These are phyloP conservation scores for Datnioides undecimradiatus DNA, from an alignment of 2,113 vertebrate species.

Conservation along the genomic window DNA sequence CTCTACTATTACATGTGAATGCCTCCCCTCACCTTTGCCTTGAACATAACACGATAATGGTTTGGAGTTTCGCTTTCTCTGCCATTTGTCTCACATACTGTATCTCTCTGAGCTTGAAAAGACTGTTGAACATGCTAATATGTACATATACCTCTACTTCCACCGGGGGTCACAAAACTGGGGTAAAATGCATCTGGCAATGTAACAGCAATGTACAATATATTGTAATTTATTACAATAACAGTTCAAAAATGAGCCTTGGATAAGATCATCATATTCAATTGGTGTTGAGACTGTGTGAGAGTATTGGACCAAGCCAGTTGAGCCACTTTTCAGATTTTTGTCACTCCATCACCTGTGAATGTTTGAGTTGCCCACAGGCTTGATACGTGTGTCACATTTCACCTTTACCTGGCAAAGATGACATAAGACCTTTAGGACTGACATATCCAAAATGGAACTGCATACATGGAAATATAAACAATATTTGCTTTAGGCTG, in stretches of 20 bases:
- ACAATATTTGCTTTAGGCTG: conserved; percentile 35
- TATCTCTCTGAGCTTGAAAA: not conserved
- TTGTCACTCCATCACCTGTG: conserved; percentile 25
- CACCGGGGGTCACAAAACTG: not conserved
- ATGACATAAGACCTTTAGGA: conserved; percentile 40
- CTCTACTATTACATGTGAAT: conserved; percentile 71
- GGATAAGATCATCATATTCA: not conserved
- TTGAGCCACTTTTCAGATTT: conserved; percentile 18
- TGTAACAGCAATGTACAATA: not conserved
- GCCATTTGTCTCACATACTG: not conserved
- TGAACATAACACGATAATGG: conserved; percentile 15
- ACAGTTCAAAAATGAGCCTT: not conserved
- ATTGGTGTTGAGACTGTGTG: not conserved
- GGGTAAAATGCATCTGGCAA: not conserved
- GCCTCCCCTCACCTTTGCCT: conserved; percentile 32
- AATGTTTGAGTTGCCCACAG: conserved; percentile 25
- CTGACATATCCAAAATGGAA: conserved; percentile 36
- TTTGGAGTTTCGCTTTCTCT: conserved; percentile 39
- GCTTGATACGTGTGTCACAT: conserved; percentile 32
- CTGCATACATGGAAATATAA: conserved; percentile 26
- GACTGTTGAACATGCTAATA: conserved; percentile 13
- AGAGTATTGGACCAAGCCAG: not conserved
- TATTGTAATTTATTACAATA: not conserved
- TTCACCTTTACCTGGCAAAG: conserved; percentile 53
- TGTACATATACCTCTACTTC: not conserved